Evolutionary conservation across 1,140 invertebrate genomes (phyloP), one percentile per base, ranked within the genome.

Genomic region (Pteromalus puparum): DNA sequence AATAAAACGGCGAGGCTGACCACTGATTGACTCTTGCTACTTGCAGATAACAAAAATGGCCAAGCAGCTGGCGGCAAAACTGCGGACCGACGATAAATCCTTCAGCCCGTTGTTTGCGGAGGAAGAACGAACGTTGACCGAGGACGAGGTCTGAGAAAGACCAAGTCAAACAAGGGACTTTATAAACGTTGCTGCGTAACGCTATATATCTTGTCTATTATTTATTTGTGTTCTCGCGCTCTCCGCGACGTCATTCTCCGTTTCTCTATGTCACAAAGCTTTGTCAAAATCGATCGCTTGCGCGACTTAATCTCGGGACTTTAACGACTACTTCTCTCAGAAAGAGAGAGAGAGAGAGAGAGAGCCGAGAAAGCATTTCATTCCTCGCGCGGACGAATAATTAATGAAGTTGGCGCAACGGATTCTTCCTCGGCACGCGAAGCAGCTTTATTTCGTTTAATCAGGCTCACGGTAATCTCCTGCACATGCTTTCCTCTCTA

Each of bases 131-230:
- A 65, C 67, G n/a, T 83, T 90, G 1, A 87, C 26, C 18, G 85
- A 88, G 1, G 89, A 91, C 18, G 90, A 91, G 88, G 90, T 91
- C 80, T 91, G 72, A 89, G 18, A n/a, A n/a, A 18, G 65, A 12
- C 21, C 38, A 42, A 42, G 38, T 0, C 10, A 42, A 42, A 42
- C 10, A 42, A 42, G 38, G 10, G 10, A 42, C 38, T 42, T 42
- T 12, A 42, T 42, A 42, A 42, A 12, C 9, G 38, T 42, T 42
- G 10, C 9, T 38, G 38, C 9, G 38, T 61, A 12, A 28, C 24
- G 30, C 3, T 34, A n/a, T 53, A 48, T 46, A 72, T 15, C 15
- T n/a, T 79, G 61, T 4, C 10, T 21, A 12, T 67, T 38, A 46
- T n/a, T 75, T 61, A 12, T 77, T 53, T 28, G 30, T n/a, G 30